A percentile compares a stretch with the other conserved stretches of the same genome.
These are phyloP conservation scores for Hydractinia symbiolongicarpus DNA, from an alignment of 30 jellyfish, hydroid and myxozoan species.

Conservation along the genomic window DNA sequence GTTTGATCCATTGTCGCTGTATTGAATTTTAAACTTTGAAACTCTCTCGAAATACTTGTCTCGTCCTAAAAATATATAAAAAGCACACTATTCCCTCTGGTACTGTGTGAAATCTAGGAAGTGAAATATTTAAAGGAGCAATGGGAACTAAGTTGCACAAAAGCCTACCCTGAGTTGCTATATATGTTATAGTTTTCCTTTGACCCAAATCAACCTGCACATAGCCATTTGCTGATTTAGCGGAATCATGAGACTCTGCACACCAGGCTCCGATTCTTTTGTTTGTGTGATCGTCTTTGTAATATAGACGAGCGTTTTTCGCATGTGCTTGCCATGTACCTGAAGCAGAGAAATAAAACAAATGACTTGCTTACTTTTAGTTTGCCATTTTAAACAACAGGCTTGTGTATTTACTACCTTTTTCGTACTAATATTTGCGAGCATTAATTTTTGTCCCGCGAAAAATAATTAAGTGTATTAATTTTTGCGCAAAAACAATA, in stretches of 20 bases:
- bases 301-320: constrained; percentile 73
- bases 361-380: neutral
- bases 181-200: constrained; percentile 45
- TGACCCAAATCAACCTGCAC: constrained; percentile 74
- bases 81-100: neutral
- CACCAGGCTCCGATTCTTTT: constrained; percentile 97
- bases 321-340: constrained; percentile 85
- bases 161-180: constrained; percentile 87
- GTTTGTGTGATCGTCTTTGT: constrained; percentile 72
- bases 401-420: too few relatives aligned
- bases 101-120: neutral
- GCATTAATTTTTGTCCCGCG: too few relatives aligned
- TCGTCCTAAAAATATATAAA: constrained; percentile 39
- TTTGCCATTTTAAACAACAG: too few relatives aligned
- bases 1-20: constrained; percentile 58
- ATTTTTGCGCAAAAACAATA: too few relatives aligned
- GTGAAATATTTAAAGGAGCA: neutral
- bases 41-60: constrained; percentile 63
- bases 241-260: constrained; percentile 37
- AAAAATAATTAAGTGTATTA: too few relatives aligned
- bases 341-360: constrained; percentile 18
- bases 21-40: constrained; percentile 53
- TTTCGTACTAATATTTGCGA: too few relatives aligned
- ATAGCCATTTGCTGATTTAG: constrained; percentile 30
- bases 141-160: neutral